A percentile compares a stretch with the other conserved stretches of the same genome.
phyloP scores from a whole-genome alignment of 2,888 invertebrate species.

The Crematogaster levior region DNA sequence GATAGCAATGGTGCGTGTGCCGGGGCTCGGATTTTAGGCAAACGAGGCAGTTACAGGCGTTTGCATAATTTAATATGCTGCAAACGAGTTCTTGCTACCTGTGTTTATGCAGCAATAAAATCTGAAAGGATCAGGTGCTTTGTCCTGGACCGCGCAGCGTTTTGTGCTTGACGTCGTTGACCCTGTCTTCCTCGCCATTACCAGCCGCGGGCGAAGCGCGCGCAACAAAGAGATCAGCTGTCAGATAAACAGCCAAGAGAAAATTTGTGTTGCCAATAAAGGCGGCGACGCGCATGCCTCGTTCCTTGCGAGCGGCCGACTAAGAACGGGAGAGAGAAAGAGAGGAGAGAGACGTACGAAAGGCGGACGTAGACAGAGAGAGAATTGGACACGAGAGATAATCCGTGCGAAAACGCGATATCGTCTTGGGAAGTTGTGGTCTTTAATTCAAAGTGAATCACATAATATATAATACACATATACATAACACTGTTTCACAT shows the following conservation, averaged over 20 bases:
- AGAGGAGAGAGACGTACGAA: not conserved
- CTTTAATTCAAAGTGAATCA: not conserved
- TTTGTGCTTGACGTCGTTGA: conserved; percentile 59
- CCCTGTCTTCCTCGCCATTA: conserved; percentile 55
- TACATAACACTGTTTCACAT: not conserved
- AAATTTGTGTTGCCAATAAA: conserved; percentile 63
- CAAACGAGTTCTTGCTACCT: conserved; percentile 69
- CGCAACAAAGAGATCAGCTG: conserved; percentile 63
- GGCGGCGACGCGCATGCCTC: conserved; percentile 53
- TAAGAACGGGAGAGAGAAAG: not conserved
- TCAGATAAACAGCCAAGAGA: conserved; percentile 56
- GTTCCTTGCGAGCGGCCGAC: conserved; percentile 34
- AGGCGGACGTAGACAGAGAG: not conserved
- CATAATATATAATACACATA: too few relatives aligned
- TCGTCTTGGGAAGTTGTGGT: not conserved
- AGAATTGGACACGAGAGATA: conserved; percentile 31
- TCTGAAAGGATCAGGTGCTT: conserved; percentile 69
- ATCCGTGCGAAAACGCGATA: conserved; percentile 27
- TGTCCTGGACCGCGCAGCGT: conserved; percentile 55
- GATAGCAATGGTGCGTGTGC: conserved; percentile 56
- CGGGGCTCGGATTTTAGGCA: conserved; percentile 61
- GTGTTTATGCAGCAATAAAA: conserved; percentile 61
- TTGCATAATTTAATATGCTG: conserved; percentile 71
- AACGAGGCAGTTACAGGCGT: conserved; percentile 65
- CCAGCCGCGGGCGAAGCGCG: conserved; percentile 55